Conservation (phyloP, 2,113 vertebrate genomes). For the zebrafish (Danio rerio) region DNA sequence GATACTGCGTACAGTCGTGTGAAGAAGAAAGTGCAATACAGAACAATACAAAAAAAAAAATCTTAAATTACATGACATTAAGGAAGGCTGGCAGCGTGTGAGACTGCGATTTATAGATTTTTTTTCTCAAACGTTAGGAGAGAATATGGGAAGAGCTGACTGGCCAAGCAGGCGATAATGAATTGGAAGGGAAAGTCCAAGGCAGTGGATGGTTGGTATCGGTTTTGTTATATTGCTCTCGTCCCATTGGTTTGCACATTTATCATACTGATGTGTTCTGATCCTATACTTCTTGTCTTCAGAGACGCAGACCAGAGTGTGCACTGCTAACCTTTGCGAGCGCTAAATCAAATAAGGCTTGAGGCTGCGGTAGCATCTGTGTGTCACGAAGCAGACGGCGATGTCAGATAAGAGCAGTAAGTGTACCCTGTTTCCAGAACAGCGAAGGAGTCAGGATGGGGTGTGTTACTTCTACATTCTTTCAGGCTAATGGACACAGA, state of each 20-base stretch:
- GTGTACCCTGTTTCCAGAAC: conserved; percentile 36
- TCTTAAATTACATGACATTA: conserved; percentile 50
- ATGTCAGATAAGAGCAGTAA: conserved; percentile 6
- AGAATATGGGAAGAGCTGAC: conserved; percentile 29
- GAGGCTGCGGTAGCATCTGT: conserved; percentile 3
- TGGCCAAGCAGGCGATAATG: conserved; percentile 2
- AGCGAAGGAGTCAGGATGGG: conserved; percentile 4
- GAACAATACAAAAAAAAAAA: conserved; percentile 56
- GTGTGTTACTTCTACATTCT: conserved; percentile 16
- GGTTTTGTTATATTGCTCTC: conserved; percentile 34
- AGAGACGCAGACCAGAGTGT: conserved; percentile 1
- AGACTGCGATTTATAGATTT: not conserved
- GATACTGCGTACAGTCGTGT: conserved; percentile 38
- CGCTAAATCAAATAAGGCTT: conserved; percentile 26
- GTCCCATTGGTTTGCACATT: not conserved
- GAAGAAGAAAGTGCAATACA: conserved; percentile 56
- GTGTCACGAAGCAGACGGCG: conserved; percentile 39
- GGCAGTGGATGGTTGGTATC: not conserved
- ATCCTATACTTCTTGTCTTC: not conserved
- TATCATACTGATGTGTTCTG: not conserved
- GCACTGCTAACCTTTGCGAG: conserved; percentile 14
- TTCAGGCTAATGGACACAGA: conserved; percentile 23
- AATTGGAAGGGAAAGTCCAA: not conserved
- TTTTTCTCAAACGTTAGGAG: not conserved
- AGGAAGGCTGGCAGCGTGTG: conserved; percentile 41